Conservation (phyloP, 2,113 vertebrate species). For the Ophthalmolycus amberensis region DNA sequence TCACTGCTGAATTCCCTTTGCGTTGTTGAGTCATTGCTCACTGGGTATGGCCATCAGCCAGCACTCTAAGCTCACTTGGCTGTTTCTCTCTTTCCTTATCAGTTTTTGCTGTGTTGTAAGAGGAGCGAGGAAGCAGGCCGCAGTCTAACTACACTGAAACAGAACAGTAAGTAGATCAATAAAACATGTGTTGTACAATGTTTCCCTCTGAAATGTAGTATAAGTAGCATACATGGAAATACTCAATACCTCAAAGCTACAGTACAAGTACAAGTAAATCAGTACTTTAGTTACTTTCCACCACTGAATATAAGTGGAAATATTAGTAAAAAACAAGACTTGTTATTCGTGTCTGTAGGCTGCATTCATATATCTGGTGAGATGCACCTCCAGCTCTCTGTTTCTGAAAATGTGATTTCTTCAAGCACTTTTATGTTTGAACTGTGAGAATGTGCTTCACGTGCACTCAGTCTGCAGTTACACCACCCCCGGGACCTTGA, state of each 20-base stretch:
- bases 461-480: slow-evolving; percentile 52
- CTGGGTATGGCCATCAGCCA: slow-evolving; percentile 68
- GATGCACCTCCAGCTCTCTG: slow-evolving; percentile 3
- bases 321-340: neutral
- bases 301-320: no score
- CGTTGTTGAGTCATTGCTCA: slow-evolving; percentile 68
- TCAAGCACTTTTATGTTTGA: slow-evolving; percentile 25
- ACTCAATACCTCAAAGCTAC: neutral
- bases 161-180: slow-evolving; percentile 48
- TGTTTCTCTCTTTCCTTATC: slow-evolving; percentile 69
- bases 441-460: slow-evolving; percentile 37
- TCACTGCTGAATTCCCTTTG: slow-evolving; percentile 37
- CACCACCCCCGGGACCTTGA: slow-evolving; percentile 33
- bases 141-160: slow-evolving; percentile 29
- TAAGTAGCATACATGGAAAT: neutral
- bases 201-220: neutral
- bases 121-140: slow-evolving; percentile 31
- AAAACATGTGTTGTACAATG: neutral
- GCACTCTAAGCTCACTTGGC: slow-evolving; percentile 51
- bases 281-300: neutral
- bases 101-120: slow-evolving; percentile 56
- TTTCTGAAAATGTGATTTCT: slow-evolving; percentile 64
- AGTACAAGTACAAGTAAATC: neutral
- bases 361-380: neutral
- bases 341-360: neutral